phyloP scores from a whole-genome alignment of 1,140 invertebrate genomes.

The Daktulosphaira vitifoliae region DNA sequence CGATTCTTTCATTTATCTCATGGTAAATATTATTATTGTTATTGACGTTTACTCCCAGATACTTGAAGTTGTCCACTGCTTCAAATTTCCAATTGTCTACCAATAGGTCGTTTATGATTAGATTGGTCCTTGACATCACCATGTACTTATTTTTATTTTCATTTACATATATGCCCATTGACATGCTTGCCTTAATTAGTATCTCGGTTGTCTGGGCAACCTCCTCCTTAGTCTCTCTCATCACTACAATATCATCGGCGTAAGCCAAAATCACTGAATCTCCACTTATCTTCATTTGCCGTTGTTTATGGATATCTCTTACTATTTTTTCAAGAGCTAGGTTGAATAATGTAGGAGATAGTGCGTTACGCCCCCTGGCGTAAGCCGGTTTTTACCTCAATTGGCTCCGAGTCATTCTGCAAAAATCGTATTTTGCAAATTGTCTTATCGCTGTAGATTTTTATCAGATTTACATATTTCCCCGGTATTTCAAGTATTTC shows the following conservation, averaged over 20 bases:
- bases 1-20: not conserved
- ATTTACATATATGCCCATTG: not conserved
- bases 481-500: not conserved
- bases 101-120: not conserved
- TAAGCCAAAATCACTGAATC: not conserved
- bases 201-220: not conserved
- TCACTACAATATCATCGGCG: not conserved
- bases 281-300: not conserved
- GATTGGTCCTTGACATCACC: conserved; percentile 4
- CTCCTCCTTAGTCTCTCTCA: conserved; percentile 3
- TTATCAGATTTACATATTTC: not conserved
- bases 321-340: conserved; percentile 7
- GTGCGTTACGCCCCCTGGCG: not conserved
- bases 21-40: not conserved
- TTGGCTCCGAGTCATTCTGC: not conserved
- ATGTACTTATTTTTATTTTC: not conserved
- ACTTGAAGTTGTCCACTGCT: conserved; percentile 4
- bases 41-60: conserved; percentile 1
- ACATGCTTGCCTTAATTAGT: not conserved
- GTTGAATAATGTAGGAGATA: conserved; percentile 4
- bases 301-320: not conserved
- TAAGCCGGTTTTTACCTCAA: not conserved
- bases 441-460: not conserved
- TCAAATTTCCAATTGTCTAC: not conserved
- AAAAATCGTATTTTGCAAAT: conserved; percentile 12